Evolutionary conservation across 2,797 vertebrate genomes (phyloP).

Genomic region (Diplodus puntazzo): DNA sequence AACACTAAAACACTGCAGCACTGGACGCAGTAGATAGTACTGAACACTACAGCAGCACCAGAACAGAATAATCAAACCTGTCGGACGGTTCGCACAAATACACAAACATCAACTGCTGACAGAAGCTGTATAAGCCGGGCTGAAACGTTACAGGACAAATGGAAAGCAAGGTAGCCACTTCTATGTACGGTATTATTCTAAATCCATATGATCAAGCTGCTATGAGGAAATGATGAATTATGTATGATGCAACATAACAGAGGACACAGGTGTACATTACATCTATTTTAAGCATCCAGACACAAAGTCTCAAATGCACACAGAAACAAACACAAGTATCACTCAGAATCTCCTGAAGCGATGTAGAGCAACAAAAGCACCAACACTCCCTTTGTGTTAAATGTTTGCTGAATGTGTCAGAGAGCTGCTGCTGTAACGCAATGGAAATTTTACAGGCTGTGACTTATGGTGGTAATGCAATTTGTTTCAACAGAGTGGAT

Average conservation of each 20-base stretch:
- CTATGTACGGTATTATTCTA: conserved; percentile 9
- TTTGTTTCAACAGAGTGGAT: not conserved
- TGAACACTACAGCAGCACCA: conserved; percentile 28
- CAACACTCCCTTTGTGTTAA: not conserved
- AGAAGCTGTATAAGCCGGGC: conserved; percentile 6
- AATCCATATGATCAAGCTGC: conserved; percentile 14
- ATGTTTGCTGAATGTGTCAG: conserved; percentile 7
- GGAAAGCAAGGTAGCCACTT: not conserved
- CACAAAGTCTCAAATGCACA: conserved; percentile 10
- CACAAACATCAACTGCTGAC: conserved; percentile 21
- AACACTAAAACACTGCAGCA: conserved; percentile 48
- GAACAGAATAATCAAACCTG: conserved; percentile 5
- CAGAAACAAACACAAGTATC: conserved; percentile 14
- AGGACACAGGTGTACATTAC: conserved; percentile 8
- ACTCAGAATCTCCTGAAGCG: conserved; percentile 3
- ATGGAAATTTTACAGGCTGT: conserved; percentile 9
- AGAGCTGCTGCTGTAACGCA: not conserved
- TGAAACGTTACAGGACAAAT: conserved; percentile 21
- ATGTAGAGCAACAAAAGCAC: conserved; percentile 11
- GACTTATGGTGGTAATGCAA: conserved; percentile 1
- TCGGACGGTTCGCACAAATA: conserved; percentile 6
- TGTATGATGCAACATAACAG: conserved; percentile 15
- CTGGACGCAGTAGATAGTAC: conserved; percentile 32
- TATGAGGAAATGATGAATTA: conserved; percentile 8
- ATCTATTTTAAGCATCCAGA: conserved; percentile 27